phyloP scores from a whole-genome alignment of 2,888 invertebrate species.

The Thereva unica region DNA sequence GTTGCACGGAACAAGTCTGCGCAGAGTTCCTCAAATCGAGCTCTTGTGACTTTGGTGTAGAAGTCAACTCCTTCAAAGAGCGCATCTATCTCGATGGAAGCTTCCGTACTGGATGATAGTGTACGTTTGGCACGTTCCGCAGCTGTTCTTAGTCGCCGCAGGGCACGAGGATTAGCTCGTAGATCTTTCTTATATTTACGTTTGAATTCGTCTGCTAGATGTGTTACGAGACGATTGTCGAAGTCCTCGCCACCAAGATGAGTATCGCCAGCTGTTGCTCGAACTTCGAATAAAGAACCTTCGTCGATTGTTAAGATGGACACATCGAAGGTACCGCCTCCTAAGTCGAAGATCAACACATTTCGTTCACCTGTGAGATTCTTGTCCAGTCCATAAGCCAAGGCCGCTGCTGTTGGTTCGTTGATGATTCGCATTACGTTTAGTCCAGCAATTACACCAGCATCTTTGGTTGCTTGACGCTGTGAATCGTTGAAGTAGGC shows the following conservation, averaged over 20 bases:
- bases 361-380: conserved; percentile 80
- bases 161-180: conserved; percentile 65
- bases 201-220: conserved; percentile 85
- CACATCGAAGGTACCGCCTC: too few species aligned
- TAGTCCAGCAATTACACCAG: too few species aligned
- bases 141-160: conserved; percentile 71
- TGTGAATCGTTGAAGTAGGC: too few species aligned
- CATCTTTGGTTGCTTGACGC: too few species aligned
- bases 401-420: conserved; percentile 89
- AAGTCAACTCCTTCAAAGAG: conserved; percentile 72
- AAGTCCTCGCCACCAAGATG: too few species aligned
- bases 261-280: too few species aligned
- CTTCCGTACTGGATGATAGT: conserved; percentile 77
- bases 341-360: conserved; percentile 64
- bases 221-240: conserved; percentile 79
- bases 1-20: conserved; percentile 71
- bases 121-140: conserved; percentile 79
- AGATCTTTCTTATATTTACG: conserved; percentile 74
- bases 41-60: conserved; percentile 70
- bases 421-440: conserved; percentile 72
- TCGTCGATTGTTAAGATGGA: too few species aligned
- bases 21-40: conserved; percentile 73
- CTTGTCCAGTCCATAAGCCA: conserved; percentile 89
- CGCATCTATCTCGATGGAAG: conserved; percentile 74
- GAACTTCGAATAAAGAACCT: too few species aligned